Percentiles rank a stretch among this genome's conserved stretches.
Conservation (phyloP, 2,888 invertebrate species). For the Lasioglossum oenotherae region DNA sequence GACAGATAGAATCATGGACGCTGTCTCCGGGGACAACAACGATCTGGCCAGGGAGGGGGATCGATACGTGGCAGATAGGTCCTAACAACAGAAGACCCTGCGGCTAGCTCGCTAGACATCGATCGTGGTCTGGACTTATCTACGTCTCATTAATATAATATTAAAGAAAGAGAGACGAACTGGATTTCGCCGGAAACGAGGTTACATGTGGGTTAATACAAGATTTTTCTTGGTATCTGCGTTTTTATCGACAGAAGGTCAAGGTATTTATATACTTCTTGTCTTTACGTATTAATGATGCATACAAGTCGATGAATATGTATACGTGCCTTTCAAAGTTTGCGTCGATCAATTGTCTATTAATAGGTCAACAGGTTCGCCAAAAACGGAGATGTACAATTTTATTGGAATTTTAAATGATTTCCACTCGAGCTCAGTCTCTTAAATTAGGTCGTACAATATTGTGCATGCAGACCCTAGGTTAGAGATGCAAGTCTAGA, state of each 20-base stretch:
- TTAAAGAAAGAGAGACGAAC: not conserved
- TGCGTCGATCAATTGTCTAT: not conserved
- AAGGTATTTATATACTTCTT: not conserved
- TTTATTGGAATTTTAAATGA: too few species aligned
- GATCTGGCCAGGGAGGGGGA: not conserved
- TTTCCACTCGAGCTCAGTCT: too few species aligned
- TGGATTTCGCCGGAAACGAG: not conserved
- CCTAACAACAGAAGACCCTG: not conserved
- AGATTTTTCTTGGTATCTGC: too few species aligned
- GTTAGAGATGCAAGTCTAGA: too few species aligned
- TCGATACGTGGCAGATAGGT: not conserved
- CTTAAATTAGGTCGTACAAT: too few species aligned
- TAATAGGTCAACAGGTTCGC: not conserved
- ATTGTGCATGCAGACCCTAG: too few species aligned
- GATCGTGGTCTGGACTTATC: not conserved
- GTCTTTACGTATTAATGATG: not conserved
- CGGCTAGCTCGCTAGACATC: not conserved
- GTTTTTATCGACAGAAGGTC: not conserved
- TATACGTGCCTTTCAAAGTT: not conserved
- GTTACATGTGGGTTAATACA: not conserved
- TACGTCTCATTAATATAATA: not conserved
- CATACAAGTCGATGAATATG: not conserved
- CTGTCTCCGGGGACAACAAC: not conserved
- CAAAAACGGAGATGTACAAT: not conserved
- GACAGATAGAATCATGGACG: not conserved